These are phyloP conservation scores for Gouania willdenowi DNA, from an alignment of 2,797 vertebrate species.

Conservation along the genomic window DNA sequence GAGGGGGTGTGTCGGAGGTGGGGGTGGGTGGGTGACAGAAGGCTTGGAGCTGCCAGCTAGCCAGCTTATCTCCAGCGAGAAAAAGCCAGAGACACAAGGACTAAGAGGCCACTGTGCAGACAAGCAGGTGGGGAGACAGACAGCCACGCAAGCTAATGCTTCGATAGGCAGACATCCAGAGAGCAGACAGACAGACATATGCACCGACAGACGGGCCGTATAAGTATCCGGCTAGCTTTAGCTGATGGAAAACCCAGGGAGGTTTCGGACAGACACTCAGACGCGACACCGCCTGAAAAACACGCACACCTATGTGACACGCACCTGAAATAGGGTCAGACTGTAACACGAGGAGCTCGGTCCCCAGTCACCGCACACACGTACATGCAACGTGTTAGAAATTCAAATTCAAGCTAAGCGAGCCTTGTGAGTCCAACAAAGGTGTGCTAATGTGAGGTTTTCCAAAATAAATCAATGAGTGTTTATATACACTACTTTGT, in stretches of 20 bases:
- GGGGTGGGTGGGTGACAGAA: slow-evolving; percentile 58
- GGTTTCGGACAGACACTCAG: slow-evolving; percentile 29
- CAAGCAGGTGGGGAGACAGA: slow-evolving; percentile 49
- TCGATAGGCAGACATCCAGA: slow-evolving; percentile 38
- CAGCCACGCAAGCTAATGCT: slow-evolving; percentile 52
- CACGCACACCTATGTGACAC: slow-evolving; percentile 6
- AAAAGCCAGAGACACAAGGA: slow-evolving; percentile 40
- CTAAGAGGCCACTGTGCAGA: slow-evolving; percentile 46
- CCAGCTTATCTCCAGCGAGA: slow-evolving; percentile 57
- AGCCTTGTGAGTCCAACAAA: slow-evolving; percentile 21
- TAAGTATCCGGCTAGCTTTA: slow-evolving; percentile 5
- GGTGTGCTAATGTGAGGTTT: slow-evolving; percentile 9
- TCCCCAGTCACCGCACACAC: slow-evolving; percentile 8
- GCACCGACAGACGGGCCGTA: slow-evolving; percentile 19
- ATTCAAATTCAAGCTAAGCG: slow-evolving; percentile 40
- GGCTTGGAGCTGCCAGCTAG: slow-evolving; percentile 56
- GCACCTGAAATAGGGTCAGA: slow-evolving; percentile 51
- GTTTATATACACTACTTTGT: neutral
- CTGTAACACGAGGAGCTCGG: slow-evolving; percentile 31
- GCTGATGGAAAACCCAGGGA: slow-evolving; percentile 4
- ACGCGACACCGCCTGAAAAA: slow-evolving; percentile 18
- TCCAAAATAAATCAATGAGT: slow-evolving; percentile 16
- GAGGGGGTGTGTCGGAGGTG: too few relatives aligned
- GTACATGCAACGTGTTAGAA: slow-evolving; percentile 26
- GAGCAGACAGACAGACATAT: slow-evolving; percentile 25